Conservation (phyloP, 1,140 invertebrate genomes). For the Eumeta japonica region DNA sequence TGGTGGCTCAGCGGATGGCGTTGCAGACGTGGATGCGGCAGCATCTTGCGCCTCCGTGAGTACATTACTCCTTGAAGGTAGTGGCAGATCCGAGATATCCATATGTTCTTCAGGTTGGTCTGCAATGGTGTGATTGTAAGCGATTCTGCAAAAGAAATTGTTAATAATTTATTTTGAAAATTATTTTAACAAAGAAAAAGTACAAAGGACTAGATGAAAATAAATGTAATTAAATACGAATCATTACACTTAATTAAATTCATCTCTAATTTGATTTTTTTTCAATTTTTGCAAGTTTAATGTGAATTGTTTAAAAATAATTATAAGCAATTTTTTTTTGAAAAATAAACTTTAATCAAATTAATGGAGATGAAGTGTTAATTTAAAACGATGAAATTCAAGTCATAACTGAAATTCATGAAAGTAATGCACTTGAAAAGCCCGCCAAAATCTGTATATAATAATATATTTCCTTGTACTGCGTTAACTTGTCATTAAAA, state of each 20-base stretch:
- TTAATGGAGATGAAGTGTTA: no score
- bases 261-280: not conserved
- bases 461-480: no score
- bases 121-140: constrained; percentile 1
- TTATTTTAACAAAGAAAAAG: not conserved
- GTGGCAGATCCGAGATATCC: not conserved
- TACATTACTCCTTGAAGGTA: not conserved
- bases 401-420: no score
- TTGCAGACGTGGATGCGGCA: not conserved
- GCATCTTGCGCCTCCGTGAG: not conserved
- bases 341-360: not conserved
- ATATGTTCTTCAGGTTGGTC: not conserved
- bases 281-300: constrained; percentile 1
- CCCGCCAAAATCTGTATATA: no score
- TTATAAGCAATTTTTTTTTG: not conserved
- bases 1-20: not conserved
- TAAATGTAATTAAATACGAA: not conserved
- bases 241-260: not conserved
- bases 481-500: no score
- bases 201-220: not conserved
- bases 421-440: no score
- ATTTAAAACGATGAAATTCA: no score
- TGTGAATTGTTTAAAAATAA: not conserved
- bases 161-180: not conserved
- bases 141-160: not conserved